These are phyloP conservation scores for Eclectus roratus DNA, from an alignment of 2,113 vertebrate species.

Conservation along the genomic window DNA sequence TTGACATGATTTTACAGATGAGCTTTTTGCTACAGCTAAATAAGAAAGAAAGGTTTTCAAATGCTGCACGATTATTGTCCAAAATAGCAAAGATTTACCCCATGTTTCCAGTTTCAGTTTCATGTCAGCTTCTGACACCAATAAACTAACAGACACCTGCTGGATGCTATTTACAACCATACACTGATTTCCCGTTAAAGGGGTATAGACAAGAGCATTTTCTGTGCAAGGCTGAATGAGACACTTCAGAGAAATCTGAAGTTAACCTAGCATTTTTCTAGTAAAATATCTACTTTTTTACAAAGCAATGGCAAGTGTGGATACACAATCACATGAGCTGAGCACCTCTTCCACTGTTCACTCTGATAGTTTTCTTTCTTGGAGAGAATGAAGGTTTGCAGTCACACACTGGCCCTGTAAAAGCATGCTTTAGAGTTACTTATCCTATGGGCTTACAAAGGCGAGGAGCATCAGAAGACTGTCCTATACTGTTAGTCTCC, in stretches of 20 bases:
- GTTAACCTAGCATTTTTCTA: fast-evolving
- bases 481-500: background rate
- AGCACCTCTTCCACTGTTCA: background rate
- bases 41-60: background rate
- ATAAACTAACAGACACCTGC: background rate
- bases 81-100: background rate
- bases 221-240: background rate
- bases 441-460: background rate
- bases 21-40: background rate
- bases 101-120: background rate
- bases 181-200: background rate
- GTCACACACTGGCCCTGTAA: background rate
- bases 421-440: background rate
- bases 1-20: background rate
- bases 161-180: background rate
- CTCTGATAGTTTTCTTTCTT: background rate
- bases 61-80: background rate
- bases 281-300: background rate
- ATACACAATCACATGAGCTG: background rate
- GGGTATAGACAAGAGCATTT: background rate
- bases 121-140: background rate
- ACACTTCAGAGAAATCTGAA: background rate
- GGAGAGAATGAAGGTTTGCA: background rate
- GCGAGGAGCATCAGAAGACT: background rate
- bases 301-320: background rate